Conservation (phyloP, 1,140 invertebrate genomes). For the Andricus grossulariae region DNA sequence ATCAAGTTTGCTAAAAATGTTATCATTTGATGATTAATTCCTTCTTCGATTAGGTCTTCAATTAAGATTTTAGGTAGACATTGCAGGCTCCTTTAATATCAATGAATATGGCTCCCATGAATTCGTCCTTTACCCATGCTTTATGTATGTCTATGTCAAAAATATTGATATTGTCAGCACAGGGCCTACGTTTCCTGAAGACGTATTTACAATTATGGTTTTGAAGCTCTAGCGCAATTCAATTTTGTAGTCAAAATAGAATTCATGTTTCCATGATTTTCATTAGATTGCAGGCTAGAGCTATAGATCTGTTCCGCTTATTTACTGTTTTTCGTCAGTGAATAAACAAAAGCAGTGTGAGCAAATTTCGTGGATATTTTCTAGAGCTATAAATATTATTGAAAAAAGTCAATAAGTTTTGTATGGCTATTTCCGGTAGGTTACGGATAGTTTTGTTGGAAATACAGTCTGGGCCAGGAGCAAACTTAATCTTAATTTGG, state of each 20-base stretch:
- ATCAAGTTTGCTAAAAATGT: conserved; percentile 6
- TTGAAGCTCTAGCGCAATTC: conserved; percentile 26
- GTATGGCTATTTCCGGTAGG: not conserved
- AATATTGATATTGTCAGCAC: conserved; percentile 11
- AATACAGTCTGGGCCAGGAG: conserved; percentile 20
- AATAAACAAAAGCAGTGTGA: conserved; percentile 11
- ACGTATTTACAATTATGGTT: conserved; percentile 33
- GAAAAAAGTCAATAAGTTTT: not conserved
- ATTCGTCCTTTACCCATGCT: conserved; percentile 11
- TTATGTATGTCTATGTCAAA: conserved; percentile 1
- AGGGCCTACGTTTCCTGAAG: conserved; percentile 37
- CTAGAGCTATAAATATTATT: conserved; percentile 15
- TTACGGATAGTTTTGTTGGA: not conserved
- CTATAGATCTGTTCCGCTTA: conserved; percentile 41
- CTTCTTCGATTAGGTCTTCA: not conserved
- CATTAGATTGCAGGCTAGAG: conserved; percentile 35
- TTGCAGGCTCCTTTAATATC: conserved; percentile 41
- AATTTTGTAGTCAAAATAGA: conserved; percentile 36
- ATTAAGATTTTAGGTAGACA: conserved; percentile 32
- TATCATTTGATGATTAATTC: conserved; percentile 20
- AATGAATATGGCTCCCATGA: conserved; percentile 5
- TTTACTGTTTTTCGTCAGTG: conserved; percentile 37
- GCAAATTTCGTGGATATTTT: conserved; percentile 20
- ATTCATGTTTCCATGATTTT: conserved; percentile 51
- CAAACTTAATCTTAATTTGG: not conserved